phyloP scores from a whole-genome alignment of 2,888 invertebrate species.

The Drosophila stalkeri region DNA sequence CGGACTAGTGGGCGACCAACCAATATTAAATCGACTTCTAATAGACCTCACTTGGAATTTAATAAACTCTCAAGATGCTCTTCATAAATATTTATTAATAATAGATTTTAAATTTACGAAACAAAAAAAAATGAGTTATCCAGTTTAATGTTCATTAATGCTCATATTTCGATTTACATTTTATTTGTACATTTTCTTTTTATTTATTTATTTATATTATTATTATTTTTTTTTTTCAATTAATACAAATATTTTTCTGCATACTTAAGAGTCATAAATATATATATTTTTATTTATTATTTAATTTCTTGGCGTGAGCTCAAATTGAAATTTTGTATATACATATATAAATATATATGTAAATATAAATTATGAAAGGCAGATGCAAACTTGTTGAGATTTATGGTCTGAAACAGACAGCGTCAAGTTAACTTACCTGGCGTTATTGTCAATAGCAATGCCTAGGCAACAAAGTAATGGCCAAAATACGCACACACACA shows the following conservation, averaged over 20 bases:
- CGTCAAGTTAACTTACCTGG: conserved; percentile 61
- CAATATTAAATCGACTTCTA: background rate
- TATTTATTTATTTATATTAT: too few relatives aligned
- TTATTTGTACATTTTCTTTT: too few relatives aligned
- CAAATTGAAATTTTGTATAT: conserved; percentile 6
- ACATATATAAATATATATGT: conserved; percentile 26
- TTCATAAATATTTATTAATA: background rate
- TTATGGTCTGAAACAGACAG: conserved; percentile 50
- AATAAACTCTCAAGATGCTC: background rate
- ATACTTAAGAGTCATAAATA: background rate
- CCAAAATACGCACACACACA: conserved; percentile 33
- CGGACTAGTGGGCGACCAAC: background rate
- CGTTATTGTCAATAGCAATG: conserved; percentile 74
- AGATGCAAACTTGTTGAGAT: conserved; percentile 44
- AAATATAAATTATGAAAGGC: conserved; percentile 11
- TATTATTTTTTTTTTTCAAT: background rate
- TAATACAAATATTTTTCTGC: background rate
- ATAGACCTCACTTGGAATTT: background rate
- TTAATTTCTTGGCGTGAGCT: background rate
- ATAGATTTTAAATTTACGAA: background rate
- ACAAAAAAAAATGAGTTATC: background rate
- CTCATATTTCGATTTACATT: too few relatives aligned
- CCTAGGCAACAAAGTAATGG: conserved; percentile 76
- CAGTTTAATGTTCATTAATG: too few relatives aligned
- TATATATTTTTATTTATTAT: background rate